Conservation (phyloP, 2,888 invertebrate genomes). For the Epinotia nisella region DNA sequence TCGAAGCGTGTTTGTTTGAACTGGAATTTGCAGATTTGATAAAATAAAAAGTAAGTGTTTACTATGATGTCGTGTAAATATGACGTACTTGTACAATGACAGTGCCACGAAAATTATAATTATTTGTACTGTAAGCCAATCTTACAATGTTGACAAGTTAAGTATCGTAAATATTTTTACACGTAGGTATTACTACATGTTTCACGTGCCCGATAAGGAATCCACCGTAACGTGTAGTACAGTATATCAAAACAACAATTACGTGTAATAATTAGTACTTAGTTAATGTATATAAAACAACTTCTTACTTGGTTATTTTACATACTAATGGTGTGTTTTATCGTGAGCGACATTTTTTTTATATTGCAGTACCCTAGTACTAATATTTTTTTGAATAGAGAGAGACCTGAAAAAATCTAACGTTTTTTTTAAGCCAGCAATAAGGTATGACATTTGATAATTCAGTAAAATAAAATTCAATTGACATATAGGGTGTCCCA, state of each 20-base stretch:
- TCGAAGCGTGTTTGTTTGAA: constrained; percentile 29
- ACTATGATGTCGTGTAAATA: not conserved
- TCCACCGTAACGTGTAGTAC: not conserved
- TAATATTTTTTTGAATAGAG: no score
- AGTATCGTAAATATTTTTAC: constrained; percentile 18
- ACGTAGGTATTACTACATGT: not conserved
- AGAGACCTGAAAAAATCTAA: no score
- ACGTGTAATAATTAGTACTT: not conserved
- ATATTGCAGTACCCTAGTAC: no score
- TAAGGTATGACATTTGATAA: no score
- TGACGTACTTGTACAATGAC: not conserved
- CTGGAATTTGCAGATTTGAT: constrained; percentile 29
- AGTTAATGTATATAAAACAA: not conserved
- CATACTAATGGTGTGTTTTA: not conserved
- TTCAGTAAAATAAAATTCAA: no score
- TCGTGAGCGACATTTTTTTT: no score
- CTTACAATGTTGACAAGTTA: constrained; percentile 11
- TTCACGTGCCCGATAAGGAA: constrained; percentile 7
- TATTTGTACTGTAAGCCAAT: not conserved
- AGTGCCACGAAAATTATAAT: constrained; percentile 7
- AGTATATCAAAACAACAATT: not conserved
- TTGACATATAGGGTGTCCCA: no score
- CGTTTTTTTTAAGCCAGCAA: no score
- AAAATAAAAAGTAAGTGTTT: constrained; percentile 27
- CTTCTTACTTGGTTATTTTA: not conserved